Evolutionary conservation across 2,113 vertebrate species (phyloP), one percentile per base, ranked within the genome.

Genomic region (Mirza zaza): DNA sequence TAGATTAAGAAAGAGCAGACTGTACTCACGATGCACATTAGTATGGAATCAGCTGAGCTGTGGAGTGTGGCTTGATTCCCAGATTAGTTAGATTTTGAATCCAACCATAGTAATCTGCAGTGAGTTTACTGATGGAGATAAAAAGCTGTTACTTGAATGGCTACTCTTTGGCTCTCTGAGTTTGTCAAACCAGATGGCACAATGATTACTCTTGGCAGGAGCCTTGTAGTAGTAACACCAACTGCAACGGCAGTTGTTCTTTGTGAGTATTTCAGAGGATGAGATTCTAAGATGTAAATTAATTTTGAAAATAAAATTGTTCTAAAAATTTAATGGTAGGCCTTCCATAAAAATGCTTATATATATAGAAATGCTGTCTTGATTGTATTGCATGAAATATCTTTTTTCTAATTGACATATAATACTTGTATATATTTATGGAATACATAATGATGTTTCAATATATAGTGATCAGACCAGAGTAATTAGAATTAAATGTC

Each of bases 111-210:
- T 96, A 48, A 67, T 96, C 94, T 96, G 65, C 80, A 90, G 93
- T 68, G 92, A 90, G 89, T 95, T 97, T 87, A 87, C 93, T 92
- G 94, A 76, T 88, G 77, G 90, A 88, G 90, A 95, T 95, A 80
- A 97, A 93, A 86, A 96, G 73, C 96, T 97, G 90, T 71, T 96
- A 57, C 95, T 96, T 94, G 93, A 97, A 97, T 90, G 97, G 95
- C 97, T 95, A 94, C 92, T 97, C 95, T 91, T 65, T 92, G 91
- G 87, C 94, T 71, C 71, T 87, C 70, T 93, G 36, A 18, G 29
- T 92, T 96, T 97, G 77, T 97, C 95, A 92, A 89, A 96, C 87
- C 97, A 97, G 96, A 97, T 97, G 97, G 92, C 79, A 48, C 73
- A 67, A 9, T 81, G 92, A 94, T 92, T 89, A 76, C 87, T 97